Evolutionary conservation across 1,140 invertebrate genomes (phyloP).

Genomic region (Drosophila virilis): DNA sequence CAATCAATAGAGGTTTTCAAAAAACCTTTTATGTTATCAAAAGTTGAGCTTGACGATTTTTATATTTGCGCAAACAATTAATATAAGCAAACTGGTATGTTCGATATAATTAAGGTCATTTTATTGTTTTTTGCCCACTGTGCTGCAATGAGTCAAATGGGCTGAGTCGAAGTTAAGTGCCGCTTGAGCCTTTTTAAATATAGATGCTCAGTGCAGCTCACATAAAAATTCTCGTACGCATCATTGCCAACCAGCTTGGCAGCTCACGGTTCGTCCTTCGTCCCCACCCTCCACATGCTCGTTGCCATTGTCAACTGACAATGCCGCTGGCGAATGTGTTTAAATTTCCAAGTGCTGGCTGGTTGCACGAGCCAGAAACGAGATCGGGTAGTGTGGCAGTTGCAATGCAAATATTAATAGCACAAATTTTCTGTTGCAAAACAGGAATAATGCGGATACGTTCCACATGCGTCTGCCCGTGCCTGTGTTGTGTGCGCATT

Average conservation of each 20-base stretch:
- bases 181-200: constrained; percentile 79
- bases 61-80: too few relatives aligned
- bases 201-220: constrained; percentile 37
- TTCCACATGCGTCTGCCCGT: constrained; percentile 36
- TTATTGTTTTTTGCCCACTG: constrained; percentile 5
- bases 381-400: constrained; percentile 52
- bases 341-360: constrained; percentile 51
- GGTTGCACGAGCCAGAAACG: not conserved
- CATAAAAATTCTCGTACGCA: constrained; percentile 54
- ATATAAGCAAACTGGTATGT: too few relatives aligned
- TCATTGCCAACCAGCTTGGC: constrained; percentile 39
- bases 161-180: constrained; percentile 70
- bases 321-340: constrained; percentile 66
- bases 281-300: not conserved
- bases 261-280: not conserved
- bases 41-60: too few relatives aligned
- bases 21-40: not conserved
- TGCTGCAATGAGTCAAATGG: constrained; percentile 37
- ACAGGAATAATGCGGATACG: constrained; percentile 52
- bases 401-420: constrained; percentile 80
- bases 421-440: constrained; percentile 74
- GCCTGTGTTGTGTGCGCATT: constrained; percentile 13
- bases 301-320: constrained; percentile 69
- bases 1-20: not conserved
- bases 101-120: not conserved